Conservation (phyloP, 2,888 invertebrate species). For the Noctua fimbriata region DNA sequence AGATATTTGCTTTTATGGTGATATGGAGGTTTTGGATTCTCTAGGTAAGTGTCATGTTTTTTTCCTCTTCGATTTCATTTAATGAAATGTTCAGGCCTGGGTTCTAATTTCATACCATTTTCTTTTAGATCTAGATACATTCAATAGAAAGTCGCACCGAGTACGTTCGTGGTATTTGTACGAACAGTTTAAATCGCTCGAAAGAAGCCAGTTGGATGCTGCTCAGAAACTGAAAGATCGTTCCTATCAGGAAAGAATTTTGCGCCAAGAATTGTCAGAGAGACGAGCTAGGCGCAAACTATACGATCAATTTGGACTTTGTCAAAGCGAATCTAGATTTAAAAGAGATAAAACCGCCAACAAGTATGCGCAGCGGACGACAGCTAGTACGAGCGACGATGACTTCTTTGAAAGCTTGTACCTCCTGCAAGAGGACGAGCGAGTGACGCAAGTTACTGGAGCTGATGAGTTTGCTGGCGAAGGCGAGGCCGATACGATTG, state of each 20-base stretch:
- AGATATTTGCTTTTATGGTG: constrained; percentile 53
- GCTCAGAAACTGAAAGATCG: constrained; percentile 79
- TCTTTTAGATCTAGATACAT: constrained; percentile 78
- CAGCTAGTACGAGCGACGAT: constrained; percentile 73
- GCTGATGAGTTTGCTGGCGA: constrained; percentile 44
- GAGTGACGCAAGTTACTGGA: constrained; percentile 61
- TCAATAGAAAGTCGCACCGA: constrained; percentile 79
- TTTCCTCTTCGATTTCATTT: not conserved
- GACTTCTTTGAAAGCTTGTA: constrained; percentile 81
- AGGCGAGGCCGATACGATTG: constrained; percentile 65
- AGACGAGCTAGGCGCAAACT: constrained; percentile 79
- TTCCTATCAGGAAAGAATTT: constrained; percentile 80
- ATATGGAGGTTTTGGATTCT: constrained; percentile 84
- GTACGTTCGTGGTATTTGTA: constrained; percentile 87
- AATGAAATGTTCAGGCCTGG: not conserved
- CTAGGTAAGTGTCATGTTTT: constrained; percentile 73
- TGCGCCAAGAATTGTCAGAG: constrained; percentile 82
- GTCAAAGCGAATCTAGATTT: constrained; percentile 73
- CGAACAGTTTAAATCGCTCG: constrained; percentile 85
- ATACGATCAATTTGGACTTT: constrained; percentile 74
- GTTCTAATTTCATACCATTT: constrained; percentile 17
- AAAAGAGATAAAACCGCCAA: constrained; percentile 66
- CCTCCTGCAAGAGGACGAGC: constrained; percentile 75
- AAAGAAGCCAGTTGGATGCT: constrained; percentile 82
- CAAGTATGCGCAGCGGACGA: constrained; percentile 54